A percentile compares a stretch with the other conserved stretches of the same genome.
phyloP scores from a whole-genome alignment of 2,113 vertebrate species.

The Ptychochromis oligacanthus region DNA sequence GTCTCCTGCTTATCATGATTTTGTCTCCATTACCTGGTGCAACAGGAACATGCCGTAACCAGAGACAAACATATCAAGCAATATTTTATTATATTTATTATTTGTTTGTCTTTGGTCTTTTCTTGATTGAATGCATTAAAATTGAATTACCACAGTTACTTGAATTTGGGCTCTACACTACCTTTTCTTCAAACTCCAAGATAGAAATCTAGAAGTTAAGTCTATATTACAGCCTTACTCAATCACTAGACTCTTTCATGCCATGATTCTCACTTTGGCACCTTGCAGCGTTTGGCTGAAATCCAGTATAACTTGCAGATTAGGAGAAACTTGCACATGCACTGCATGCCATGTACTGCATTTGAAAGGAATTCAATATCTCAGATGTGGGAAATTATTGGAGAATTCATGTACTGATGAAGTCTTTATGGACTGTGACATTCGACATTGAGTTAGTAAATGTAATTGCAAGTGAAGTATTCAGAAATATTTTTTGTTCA shows the following conservation, averaged over 20 bases:
- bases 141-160: neutral
- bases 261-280: constrained; percentile 4
- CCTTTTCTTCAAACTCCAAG: neutral
- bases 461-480: neutral
- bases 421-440: neutral
- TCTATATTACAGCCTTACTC: neutral
- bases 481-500: neutral
- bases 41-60: neutral
- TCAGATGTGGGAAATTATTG: neutral
- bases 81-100: neutral
- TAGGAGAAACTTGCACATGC: constrained; percentile 1
- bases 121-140: neutral
- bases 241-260: neutral
- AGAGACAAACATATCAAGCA: neutral
- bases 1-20: neutral
- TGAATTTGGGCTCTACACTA: neutral
- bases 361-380: neutral
- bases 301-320: constrained; percentile 8
- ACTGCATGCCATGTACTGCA: neutral
- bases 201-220: neutral
- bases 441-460: constrained; percentile 14
- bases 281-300: neutral
- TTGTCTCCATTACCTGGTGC: neutral
- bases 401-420: neutral
- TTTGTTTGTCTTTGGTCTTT: neutral